These are phyloP conservation scores for Aleiodes leptofemur DNA, from an alignment of 2,888 invertebrate genomes.

Conservation along the genomic window DNA sequence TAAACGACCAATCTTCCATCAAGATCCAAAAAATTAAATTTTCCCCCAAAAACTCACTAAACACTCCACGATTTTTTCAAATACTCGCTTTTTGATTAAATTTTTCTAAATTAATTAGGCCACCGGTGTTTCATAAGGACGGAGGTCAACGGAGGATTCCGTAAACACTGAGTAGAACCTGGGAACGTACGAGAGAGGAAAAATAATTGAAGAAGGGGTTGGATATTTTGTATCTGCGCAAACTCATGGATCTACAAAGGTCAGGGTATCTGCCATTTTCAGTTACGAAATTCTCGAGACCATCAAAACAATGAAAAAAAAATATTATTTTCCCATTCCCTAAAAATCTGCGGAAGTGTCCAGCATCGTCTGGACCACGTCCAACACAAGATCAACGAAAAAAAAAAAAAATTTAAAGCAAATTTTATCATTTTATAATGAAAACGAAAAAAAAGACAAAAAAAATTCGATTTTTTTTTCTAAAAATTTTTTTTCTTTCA, in stretches of 20 bases:
- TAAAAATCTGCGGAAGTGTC: not conserved
- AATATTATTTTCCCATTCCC: conserved; percentile 29
- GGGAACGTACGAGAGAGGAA: conserved; percentile 39
- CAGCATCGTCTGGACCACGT: not conserved
- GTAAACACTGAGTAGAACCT: conserved; percentile 55
- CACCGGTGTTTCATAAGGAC: conserved; percentile 17
- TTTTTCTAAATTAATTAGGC: conserved; percentile 28
- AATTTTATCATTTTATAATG: no score
- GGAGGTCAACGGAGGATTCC: conserved; percentile 45
- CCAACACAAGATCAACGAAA: conserved; percentile 1
- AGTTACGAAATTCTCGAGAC: not conserved
- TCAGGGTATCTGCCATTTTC: conserved; percentile 56
- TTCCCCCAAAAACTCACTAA: not conserved
- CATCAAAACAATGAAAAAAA: not conserved
- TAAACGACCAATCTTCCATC: conserved; percentile 21
- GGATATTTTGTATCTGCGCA: conserved; percentile 57
- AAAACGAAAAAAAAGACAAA: no score
- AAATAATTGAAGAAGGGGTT: conserved; percentile 36
- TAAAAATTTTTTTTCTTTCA: no score
- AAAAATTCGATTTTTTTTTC: no score
- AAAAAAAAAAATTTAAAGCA: not conserved
- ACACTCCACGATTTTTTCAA: conserved; percentile 39
- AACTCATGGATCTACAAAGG: conserved; percentile 62
- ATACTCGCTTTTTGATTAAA: not conserved
- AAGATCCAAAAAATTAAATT: not conserved